Base-by-base conservation (phyloP, 2,113 vertebrate species). In the Cebidichthys violaceus region DNA sequence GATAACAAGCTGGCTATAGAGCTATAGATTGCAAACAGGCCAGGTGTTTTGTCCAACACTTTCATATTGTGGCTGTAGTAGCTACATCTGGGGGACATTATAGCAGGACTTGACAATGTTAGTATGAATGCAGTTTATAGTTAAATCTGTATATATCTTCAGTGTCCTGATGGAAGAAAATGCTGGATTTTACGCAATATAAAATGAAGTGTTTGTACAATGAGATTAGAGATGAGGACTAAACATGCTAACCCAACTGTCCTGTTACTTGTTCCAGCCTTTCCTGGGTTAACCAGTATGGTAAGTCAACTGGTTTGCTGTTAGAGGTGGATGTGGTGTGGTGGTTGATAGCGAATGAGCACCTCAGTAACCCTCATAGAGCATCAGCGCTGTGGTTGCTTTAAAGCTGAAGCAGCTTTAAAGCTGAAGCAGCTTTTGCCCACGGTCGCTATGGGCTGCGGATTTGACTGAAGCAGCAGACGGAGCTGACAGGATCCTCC, bases 221-320 rank as follows among this genome's bases (percentile, higher is more conserved):
- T 77, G 10, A 41, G 24, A 37, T 8, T 2, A 6, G n/a, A 55
- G 4, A 0, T 13, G 4, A 61, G 50, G 22, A 50, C 1, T 64
- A 20, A 45, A 27, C 17, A 5, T 47, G 29, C 45, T 88, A 78
- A 91, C 50, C 0, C 6, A 17, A 8, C 13, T 79, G 41, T 90
- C 39, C 39, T 88, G 75, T 82, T 47, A 10, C 65, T 71, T 82
- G 47, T 89, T 90, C 24, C 82, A 93, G 92, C 90, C 39, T 74
- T 94, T 93, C 90, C 85, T 92, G 45, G 92, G 92, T 41, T 94
- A 73, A 89, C 37, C 43, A 27, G 35, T 9, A 4, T 1, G 87
- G 92, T 92, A 79, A 89, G 90, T 85, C 20, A 0, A 6, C 45
- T 64, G 60, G 64, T 70, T 22, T 67, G 62, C 37, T 68, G 76